Percentiles rank a stretch among this genome's conserved stretches.
Evolutionary conservation across 2,888 invertebrate species (phyloP).

Genomic region (Lacanobia oleracea): DNA sequence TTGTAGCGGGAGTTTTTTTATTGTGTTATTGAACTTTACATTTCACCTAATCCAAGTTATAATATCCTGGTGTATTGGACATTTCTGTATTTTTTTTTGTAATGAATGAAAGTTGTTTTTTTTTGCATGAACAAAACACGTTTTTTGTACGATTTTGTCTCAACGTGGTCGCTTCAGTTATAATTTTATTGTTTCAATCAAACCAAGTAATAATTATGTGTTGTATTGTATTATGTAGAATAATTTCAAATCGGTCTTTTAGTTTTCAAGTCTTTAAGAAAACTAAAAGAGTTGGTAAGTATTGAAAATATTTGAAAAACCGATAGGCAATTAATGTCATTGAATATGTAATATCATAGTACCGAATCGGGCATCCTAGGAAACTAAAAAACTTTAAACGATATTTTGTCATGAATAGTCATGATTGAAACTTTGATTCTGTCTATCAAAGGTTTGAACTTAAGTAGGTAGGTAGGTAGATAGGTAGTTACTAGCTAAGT

Average conservation of each 20-base stretch:
- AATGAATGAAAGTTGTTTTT: conserved; percentile 12
- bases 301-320: neutral
- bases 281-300: neutral
- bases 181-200: neutral
- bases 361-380: conserved; percentile 33
- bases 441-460: too few species aligned
- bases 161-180: neutral
- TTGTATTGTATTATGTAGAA: too few species aligned
- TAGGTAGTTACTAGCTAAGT: too few species aligned
- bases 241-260: neutral
- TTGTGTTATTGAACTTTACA: conserved; percentile 29
- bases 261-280: neutral
- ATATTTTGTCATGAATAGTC: neutral
- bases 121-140: neutral
- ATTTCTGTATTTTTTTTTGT: conserved; percentile 56
- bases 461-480: too few species aligned
- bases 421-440: too few species aligned
- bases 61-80: conserved; percentile 58
- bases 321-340: conserved; percentile 3
- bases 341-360: too few species aligned
- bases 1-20: conserved; percentile 44
- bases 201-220: too few species aligned
- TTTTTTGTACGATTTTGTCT: neutral
- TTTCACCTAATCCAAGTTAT: conserved; percentile 62
- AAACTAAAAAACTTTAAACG: neutral